A percentile compares a stretch with the other conserved stretches of the same genome.
These are phyloP conservation scores for Biston stratarius DNA, from an alignment of 2,888 invertebrate species.

Conservation along the genomic window DNA sequence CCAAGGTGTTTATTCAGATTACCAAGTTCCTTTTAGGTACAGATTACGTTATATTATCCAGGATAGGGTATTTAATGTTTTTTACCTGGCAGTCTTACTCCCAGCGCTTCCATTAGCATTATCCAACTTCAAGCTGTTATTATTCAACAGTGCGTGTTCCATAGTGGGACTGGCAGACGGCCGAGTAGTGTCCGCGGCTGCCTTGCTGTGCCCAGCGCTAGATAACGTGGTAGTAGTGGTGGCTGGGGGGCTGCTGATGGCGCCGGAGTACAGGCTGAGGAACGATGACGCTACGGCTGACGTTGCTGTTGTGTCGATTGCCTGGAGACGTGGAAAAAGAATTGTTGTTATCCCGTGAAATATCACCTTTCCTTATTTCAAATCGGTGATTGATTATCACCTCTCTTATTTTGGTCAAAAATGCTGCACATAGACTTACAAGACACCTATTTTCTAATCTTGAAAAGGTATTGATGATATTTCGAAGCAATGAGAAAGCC, in stretches of 20 bases:
- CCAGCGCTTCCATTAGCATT: conserved; percentile 82
- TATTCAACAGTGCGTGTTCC: conserved; percentile 75
- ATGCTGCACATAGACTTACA: too few relatives aligned
- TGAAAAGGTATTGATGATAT: too few relatives aligned
- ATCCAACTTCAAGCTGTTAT: conserved; percentile 78
- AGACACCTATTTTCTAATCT: too few relatives aligned
- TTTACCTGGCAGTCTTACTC: conserved; percentile 78
- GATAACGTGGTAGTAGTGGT: conserved; percentile 60
- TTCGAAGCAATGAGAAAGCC: too few relatives aligned
- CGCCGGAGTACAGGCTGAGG: conserved; percentile 82
- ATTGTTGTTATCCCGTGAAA: not conserved
- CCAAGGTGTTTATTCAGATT: too few relatives aligned
- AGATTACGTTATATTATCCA: too few relatives aligned
- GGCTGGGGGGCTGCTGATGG: conserved; percentile 77
- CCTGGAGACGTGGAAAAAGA: conserved; percentile 59
- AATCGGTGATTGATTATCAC: too few relatives aligned
- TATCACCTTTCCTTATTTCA: not conserved
- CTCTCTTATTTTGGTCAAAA: too few relatives aligned
- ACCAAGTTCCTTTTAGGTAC: too few relatives aligned
- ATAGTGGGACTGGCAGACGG: conserved; percentile 73
- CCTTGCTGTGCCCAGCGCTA: conserved; percentile 71
- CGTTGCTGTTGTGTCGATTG: conserved; percentile 87
- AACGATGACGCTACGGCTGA: conserved; percentile 84
- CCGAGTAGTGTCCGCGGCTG: conserved; percentile 70
- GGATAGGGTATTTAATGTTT: not conserved